Evolutionary conservation across 1,140 invertebrate genomes (phyloP).

Genomic region (Saccostrea cuccullata): DNA sequence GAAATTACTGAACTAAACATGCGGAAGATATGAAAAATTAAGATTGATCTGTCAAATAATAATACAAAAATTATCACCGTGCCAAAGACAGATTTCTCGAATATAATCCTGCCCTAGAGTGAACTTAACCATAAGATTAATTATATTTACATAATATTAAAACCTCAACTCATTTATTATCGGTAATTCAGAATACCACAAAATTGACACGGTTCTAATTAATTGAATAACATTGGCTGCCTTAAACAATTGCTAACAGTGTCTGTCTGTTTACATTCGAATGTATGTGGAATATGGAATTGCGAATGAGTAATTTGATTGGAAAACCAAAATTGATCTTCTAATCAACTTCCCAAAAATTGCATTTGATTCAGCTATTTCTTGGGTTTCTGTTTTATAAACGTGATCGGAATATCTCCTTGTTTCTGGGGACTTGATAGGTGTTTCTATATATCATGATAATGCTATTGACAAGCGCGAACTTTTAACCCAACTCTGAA

Average conservation of each 20-base stretch:
- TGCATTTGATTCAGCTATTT: neutral
- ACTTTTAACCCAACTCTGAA: constrained; percentile 9
- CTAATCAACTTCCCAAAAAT: neutral
- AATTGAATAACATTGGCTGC: neutral
- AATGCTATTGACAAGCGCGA: constrained; percentile 23
- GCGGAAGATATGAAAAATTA: constrained; percentile 19
- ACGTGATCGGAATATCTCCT: neutral
- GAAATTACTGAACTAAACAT: neutral
- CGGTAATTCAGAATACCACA: neutral
- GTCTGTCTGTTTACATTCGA: neutral
- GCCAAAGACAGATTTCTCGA: neutral
- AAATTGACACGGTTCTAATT: constrained; percentile 1
- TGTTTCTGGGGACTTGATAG: neutral
- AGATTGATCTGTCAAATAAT: constrained; percentile 29
- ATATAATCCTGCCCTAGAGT: neutral
- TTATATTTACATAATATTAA: constrained; percentile 36
- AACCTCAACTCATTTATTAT: constrained; percentile 21
- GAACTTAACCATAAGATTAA: constrained; percentile 11
- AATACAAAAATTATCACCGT: neutral
- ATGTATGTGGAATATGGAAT: neutral
- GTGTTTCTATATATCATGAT: neutral
- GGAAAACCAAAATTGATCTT: neutral
- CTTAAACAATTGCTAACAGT: neutral
- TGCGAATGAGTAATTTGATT: neutral
- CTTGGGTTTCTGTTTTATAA: neutral